Evolutionary conservation across 2,113 vertebrate species (phyloP).

Genomic region (Cheirogaleus medius): DNA sequence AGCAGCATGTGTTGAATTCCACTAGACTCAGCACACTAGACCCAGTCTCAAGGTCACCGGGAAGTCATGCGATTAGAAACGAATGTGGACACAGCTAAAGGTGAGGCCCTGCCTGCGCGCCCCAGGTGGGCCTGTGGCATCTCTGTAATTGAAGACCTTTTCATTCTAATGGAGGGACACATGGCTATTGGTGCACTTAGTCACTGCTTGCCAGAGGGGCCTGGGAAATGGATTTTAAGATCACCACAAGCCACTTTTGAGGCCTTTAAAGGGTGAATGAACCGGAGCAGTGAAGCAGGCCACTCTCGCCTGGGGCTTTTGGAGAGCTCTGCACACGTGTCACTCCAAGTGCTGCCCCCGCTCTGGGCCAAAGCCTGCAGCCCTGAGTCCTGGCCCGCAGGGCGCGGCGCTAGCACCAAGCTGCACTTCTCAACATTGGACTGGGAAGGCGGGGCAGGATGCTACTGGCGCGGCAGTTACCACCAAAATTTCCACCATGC

Average conservation of each 20-base stretch:
- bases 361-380: not conserved
- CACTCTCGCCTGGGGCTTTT: not conserved
- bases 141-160: not conserved
- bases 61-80: not conserved
- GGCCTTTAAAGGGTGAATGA: not conserved
- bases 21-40: not conserved
- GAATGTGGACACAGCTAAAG: not conserved
- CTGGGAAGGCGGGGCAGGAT: not conserved
- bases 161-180: not conserved
- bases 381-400: not conserved
- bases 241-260: not conserved
- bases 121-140: not conserved
- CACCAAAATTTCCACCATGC: not conserved
- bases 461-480: too few species aligned
- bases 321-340: not conserved
- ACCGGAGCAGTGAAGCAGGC: not conserved
- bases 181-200: not conserved
- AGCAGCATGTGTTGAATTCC: not conserved
- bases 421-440: not conserved
- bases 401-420: not conserved
- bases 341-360: not conserved
- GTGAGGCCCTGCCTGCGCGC: not conserved
- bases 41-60: not conserved
- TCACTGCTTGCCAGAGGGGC: fast-evolving
- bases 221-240: not conserved